Base-by-base conservation (phyloP, 2,113 vertebrate species). In the Candoia aspera region DNA sequence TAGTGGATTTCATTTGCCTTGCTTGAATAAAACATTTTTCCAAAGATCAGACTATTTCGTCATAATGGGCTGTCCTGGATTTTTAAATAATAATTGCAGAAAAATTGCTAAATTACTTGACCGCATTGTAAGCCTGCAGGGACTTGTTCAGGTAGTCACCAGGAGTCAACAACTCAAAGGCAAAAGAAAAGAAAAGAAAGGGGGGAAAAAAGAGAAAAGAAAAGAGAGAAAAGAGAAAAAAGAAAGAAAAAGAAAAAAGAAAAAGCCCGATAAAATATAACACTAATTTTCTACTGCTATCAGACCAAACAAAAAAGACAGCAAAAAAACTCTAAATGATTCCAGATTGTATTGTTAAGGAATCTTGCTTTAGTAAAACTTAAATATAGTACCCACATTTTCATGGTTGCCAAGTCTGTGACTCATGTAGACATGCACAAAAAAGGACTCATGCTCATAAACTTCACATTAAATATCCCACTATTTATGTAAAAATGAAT, bases 41-140 rank as follows among this genome's bases (percentile, higher is more conserved):
- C n/a, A n/a, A n/a, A n/a, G n/a, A n/a, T n/a, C n/a, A n/a, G n/a
- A n/a, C n/a, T n/a, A n/a, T n/a, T n/a, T n/a, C n/a, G n/a, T n/a
- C n/a, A n/a, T n/a, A n/a, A n/a, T n/a, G n/a, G n/a, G n/a, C n/a
- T n/a, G n/a, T n/a, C n/a, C n/a, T n/a, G n/a, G n/a, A n/a, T n/a
- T n/a, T n/a, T n/a, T 90, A 94, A 92, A 42, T 46, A 94, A 88
- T 15, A 83, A 88, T 0, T 0, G 59, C 49, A 95, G 42, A 90
- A 92, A 90, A 79, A 68, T 2, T 92, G 21, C 33, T 58, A 12
- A 62, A 89, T 24, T 55, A 29, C 92, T 55, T 91, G 62, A 93
- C 55, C 37, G 37, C 90, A 94, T 92, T 12, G 91, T 15, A 37
- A 60, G 54, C 17, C 64, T 93, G 89, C 62, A 79, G 73, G 33